Evolutionary conservation across 2,113 vertebrate species (phyloP), one percentile per base, ranked within the genome.

Genomic region (Zonotrichia leucophrys): DNA sequence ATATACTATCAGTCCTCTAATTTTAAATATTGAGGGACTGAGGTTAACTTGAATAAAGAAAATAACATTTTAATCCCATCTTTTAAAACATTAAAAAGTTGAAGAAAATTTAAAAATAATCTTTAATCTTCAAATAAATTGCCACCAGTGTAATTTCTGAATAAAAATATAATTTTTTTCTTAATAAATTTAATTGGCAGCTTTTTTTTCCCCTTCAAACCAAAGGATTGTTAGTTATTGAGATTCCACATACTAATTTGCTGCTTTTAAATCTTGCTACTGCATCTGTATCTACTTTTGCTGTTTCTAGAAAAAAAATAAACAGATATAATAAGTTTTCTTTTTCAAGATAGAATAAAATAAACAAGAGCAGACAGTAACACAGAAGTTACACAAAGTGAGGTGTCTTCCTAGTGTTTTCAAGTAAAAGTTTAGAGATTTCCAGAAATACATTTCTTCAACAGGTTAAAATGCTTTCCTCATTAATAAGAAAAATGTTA

Each of bases 401-500:
- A 75, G 9, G 5, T 56, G 3, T 75, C 5, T 75, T 86, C 9
- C 17, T n/a, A 81, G 5, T 5, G 15, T 7, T 53, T 92, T 80
- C 68, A 74, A 85, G 41, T 44, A 64, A 72, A 94, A 47, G 0
- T 66, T 41, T 70, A 76, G 85, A 41, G 4, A 49, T 69, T 73
- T 80, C 24, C 23, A 95, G 63, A 90, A 47, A 74, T 23, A 78
- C 3, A 63, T 30, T 44, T 86, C 83, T 49, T 83, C 47, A 90
- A 73, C 11, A 33, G 17, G 33, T 91, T 83, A 20, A 50, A 90
- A 70, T 86, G 15, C 9, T 85, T 87, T 79, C 74, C 72, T 93
- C 41, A 89, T 97, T 92, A 88, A 79, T 89, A 95, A 93, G 58
- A 87, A 94, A 97, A 92, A 88, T 91, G 58, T 41, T 74, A 79